Evolutionary conservation across 2,888 invertebrate genomes (phyloP).

Genomic region (Leptogaster cylindrica): DNA sequence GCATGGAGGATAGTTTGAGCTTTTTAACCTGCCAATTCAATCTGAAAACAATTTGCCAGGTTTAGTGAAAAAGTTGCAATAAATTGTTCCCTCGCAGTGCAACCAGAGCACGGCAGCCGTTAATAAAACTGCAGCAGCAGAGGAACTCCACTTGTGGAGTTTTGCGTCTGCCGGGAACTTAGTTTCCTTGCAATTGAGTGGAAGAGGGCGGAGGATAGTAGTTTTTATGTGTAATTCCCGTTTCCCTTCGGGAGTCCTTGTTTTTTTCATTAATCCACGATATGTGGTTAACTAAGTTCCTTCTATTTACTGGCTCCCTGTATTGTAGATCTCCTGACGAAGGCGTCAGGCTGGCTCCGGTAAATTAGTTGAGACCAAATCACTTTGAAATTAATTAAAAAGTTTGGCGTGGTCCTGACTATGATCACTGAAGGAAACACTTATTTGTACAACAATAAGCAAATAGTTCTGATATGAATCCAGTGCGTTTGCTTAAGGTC

Average conservation of each 20-base stretch:
- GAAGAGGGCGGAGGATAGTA: not conserved
- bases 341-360: too few relatives aligned
- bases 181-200: not conserved
- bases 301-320: too few relatives aligned
- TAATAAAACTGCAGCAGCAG: constrained; percentile 11
- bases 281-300: constrained; percentile 22
- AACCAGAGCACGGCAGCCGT: constrained; percentile 1
- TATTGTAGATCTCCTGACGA: too few relatives aligned
- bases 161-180: not conserved
- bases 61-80: constrained; percentile 10
- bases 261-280: constrained; percentile 10
- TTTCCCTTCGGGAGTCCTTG: not conserved
- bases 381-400: too few relatives aligned
- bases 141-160: constrained; percentile 7
- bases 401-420: too few relatives aligned
- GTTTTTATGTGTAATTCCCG: constrained; percentile 6
- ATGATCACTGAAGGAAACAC: too few relatives aligned
- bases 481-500: too few relatives aligned
- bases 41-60: constrained; percentile 21
- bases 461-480: too few relatives aligned
- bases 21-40: constrained; percentile 2
- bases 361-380: too few relatives aligned
- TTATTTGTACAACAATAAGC: too few relatives aligned
- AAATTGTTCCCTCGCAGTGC: constrained; percentile 3
- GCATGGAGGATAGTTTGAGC: too few relatives aligned